A percentile compares a stretch with the other conserved stretches of the same genome.
Evolutionary conservation across 2,888 invertebrate genomes (phyloP).

Genomic region (Lucinisca nassula): DNA sequence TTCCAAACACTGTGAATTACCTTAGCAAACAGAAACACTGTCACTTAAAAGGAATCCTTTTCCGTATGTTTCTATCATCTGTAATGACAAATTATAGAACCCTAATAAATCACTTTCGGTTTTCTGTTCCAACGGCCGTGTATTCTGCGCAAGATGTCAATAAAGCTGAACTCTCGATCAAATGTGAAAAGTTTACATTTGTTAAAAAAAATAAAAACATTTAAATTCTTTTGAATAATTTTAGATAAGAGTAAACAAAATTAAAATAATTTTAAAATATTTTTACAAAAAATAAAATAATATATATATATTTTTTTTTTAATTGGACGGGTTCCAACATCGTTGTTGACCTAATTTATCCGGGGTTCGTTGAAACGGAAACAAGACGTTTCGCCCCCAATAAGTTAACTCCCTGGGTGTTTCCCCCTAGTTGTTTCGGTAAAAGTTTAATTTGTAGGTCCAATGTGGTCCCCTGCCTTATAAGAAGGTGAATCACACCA

Average conservation of each 20-base stretch:
- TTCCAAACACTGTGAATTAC: background rate
- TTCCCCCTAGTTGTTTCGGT: background rate
- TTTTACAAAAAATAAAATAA: background rate
- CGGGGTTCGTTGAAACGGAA: too few relatives aligned
- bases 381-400: background rate
- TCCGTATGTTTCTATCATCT: background rate
- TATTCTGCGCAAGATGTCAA: constrained; percentile 17
- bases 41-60: background rate
- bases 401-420: background rate
- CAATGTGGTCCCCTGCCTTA: too few relatives aligned
- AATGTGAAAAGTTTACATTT: background rate
- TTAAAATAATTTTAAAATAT: background rate
- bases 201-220: background rate
- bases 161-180: background rate
- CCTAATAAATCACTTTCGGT: background rate
- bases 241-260: background rate
- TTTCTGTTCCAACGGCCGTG: background rate
- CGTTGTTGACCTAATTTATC: too few relatives aligned
- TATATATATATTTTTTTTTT: background rate
- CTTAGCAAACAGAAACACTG: background rate
- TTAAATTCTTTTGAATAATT: background rate
- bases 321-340: too few relatives aligned
- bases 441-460: too few relatives aligned
- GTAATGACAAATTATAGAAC: background rate
- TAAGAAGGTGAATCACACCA: too few relatives aligned